Evolutionary conservation across 2,797 vertebrate genomes (phyloP).

Genomic region (Mormyrops attenuatus): DNA sequence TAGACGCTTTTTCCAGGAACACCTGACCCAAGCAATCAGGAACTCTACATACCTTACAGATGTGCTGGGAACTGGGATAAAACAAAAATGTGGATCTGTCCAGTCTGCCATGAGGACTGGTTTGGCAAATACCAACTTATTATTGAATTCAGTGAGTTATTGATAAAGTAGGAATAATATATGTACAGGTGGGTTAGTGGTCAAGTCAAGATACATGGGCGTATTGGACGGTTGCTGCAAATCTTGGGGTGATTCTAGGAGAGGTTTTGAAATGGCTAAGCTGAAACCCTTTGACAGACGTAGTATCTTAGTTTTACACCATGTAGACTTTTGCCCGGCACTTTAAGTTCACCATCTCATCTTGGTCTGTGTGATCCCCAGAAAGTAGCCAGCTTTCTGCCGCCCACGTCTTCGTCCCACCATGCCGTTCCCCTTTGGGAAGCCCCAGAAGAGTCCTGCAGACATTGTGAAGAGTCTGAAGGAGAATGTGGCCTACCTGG

Average conservation of each 20-base stretch:
- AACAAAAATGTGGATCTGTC: background rate
- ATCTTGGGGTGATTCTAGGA: background rate
- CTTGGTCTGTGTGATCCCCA: background rate
- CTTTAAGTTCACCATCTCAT: background rate
- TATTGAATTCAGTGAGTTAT: background rate
- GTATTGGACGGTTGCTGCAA: background rate
- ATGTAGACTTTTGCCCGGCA: background rate
- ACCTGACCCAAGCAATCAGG: background rate
- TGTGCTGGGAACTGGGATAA: background rate
- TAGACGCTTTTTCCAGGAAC: background rate
- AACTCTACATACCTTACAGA: background rate
- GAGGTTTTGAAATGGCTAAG: background rate
- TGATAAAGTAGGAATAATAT: background rate
- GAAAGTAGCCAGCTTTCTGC: background rate
- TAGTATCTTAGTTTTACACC: background rate
- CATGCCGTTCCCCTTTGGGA: slow-evolving; percentile 76
- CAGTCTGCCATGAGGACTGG: background rate
- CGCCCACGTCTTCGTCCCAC: slow-evolving; percentile 36
- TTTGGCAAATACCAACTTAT: background rate
- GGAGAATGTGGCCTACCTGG: slow-evolving; percentile 67
- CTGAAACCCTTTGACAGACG: background rate
- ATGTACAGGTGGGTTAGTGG: background rate
- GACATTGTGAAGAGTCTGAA: slow-evolving; percentile 71
- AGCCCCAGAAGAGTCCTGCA: slow-evolving; percentile 73
- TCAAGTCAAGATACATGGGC: background rate